A percentile compares a stretch with the other conserved stretches of the same genome.
These are phyloP conservation scores for Patella vulgata DNA, from an alignment of 1,140 invertebrate species.

Conservation along the genomic window DNA sequence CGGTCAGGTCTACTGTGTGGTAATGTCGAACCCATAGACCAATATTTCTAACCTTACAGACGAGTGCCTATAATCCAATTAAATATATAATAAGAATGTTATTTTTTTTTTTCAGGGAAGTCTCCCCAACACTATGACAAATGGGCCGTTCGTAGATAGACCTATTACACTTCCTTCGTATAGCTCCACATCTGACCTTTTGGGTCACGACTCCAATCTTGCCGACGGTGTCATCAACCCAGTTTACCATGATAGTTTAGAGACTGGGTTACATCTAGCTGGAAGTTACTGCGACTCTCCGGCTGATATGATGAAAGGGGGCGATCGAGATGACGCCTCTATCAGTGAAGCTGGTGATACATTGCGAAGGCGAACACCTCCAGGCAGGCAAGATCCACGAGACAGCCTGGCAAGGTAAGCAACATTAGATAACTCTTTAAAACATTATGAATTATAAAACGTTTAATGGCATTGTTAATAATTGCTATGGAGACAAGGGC, in stretches of 20 bases:
- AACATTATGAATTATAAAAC: constrained; percentile 2
- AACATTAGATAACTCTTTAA: neutral
- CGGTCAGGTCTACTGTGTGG: too few relatives aligned
- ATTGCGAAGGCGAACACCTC: constrained; percentile 7
- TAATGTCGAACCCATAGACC: too few relatives aligned
- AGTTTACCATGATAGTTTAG: constrained; percentile 30
- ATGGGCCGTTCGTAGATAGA: constrained; percentile 39
- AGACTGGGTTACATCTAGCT: constrained; percentile 31
- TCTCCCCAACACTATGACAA: constrained; percentile 29
- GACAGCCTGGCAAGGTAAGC: constrained; percentile 15
- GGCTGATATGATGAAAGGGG: constrained; percentile 5
- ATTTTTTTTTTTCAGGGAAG: too few relatives aligned
- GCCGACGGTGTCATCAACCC: constrained; percentile 44
- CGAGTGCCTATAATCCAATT: too few relatives aligned
- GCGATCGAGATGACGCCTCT: constrained; percentile 7
- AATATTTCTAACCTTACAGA: too few relatives aligned
- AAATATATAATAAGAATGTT: too few relatives aligned
- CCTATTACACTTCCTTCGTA: constrained; percentile 41
- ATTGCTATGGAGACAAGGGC: neutral
- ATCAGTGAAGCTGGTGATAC: constrained; percentile 13
- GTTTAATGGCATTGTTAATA: neutral
- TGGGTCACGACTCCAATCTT: constrained; percentile 16
- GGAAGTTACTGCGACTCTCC: constrained; percentile 44
- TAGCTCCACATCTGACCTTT: constrained; percentile 19
- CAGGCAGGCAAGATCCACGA: constrained; percentile 7